A percentile compares a stretch with the other conserved stretches of the same genome.
These are phyloP conservation scores for Camponotus floridanus DNA, from an alignment of 1,140 invertebrate genomes.

Conservation along the genomic window DNA sequence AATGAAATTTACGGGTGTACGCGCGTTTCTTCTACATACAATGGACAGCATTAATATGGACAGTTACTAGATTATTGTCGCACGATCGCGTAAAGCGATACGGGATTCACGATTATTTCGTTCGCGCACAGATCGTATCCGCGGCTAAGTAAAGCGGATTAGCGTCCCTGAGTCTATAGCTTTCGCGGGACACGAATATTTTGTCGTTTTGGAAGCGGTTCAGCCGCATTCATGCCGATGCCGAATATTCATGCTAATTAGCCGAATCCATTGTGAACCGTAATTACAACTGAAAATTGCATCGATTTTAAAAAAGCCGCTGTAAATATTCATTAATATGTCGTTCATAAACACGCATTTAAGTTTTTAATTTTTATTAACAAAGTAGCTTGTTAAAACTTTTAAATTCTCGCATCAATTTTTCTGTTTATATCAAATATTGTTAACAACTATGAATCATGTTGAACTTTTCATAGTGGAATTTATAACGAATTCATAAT, in stretches of 20 bases:
- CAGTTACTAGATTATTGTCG: background rate
- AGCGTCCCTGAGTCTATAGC: constrained; percentile 13
- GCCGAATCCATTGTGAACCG: constrained; percentile 22
- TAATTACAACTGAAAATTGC: constrained; percentile 47
- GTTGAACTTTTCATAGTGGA: background rate
- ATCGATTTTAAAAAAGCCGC: constrained; percentile 10
- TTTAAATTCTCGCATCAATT: constrained; percentile 54
- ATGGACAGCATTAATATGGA: background rate
- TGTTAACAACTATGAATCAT: background rate
- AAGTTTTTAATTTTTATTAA: constrained; percentile 37
- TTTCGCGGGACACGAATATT: constrained; percentile 53
- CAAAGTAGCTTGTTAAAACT: constrained; percentile 52
- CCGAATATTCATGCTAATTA: constrained; percentile 56
- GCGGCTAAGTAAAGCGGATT: constrained; percentile 63
- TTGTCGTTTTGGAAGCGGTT: constrained; percentile 44
- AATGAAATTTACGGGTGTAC: background rate
- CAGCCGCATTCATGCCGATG: constrained; percentile 40
- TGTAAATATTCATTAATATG: constrained; percentile 5
- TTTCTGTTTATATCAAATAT: constrained; percentile 28
- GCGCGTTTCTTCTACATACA: background rate
- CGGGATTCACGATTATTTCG: background rate
- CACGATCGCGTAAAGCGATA: constrained; percentile 16
- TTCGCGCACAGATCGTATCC: constrained; percentile 4
- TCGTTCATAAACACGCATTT: constrained; percentile 20
- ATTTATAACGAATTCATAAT: background rate